These are phyloP conservation scores for Ranitomeya imitator DNA, from an alignment of 2,113 vertebrate species.

Conservation along the genomic window DNA sequence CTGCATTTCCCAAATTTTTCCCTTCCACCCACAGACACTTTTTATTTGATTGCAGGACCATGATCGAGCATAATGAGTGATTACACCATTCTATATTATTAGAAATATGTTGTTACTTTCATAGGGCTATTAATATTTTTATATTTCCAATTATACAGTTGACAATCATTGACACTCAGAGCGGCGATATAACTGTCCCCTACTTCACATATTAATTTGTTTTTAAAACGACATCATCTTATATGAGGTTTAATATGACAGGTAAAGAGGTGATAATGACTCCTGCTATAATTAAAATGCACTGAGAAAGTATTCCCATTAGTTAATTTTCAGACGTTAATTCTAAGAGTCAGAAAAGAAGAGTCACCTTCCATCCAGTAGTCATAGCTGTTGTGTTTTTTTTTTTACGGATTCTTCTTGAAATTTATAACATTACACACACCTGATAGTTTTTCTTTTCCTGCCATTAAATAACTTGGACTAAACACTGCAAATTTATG, in stretches of 20 bases:
- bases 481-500: too few species aligned
- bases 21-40: too few species aligned
- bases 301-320: not conserved
- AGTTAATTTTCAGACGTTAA: not conserved
- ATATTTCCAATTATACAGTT: not conserved
- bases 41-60: too few species aligned
- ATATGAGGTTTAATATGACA: not conserved
- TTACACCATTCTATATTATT: too few species aligned
- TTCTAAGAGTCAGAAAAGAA: not conserved
- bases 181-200: not conserved
- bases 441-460: too few species aligned
- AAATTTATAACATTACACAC: too few species aligned
- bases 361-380: not conserved
- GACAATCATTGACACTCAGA: not conserved
- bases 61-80: too few species aligned
- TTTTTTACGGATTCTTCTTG: not conserved
- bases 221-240: not conserved
- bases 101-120: not conserved
- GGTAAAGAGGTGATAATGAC: not conserved
- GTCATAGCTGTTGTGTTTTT: not conserved
- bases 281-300: constrained; percentile 1
- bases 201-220: not conserved
- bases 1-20: too few species aligned
- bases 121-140: not conserved
- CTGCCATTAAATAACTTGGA: too few species aligned